Evolutionary conservation across 1,140 invertebrate genomes (phyloP), one percentile per base, ranked within the genome.

Genomic region (Drosophila sechellia): DNA sequence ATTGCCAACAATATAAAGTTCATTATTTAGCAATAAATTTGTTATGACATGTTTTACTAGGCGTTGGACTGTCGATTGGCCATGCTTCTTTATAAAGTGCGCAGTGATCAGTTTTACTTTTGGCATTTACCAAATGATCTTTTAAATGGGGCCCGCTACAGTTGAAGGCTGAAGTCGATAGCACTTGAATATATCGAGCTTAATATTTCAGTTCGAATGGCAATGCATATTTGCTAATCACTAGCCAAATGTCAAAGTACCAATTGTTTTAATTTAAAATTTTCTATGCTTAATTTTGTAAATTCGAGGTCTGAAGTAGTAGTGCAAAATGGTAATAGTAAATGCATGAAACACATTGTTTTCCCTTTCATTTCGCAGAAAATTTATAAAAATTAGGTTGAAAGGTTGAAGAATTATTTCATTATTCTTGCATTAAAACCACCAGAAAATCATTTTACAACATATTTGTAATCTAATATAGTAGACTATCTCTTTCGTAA

Each of bases 1-100:
- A 86, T 53, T 78, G 52, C 43, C 46, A 79, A 87, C 81, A 86
- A 86, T 87, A 86, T 68, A 61, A 79, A 83, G 83, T 87, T 86
- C 83, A 86, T 86, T 86, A 86, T 86, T 65, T 79, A 71, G 79
- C 81, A 61, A 87, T 86, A 77, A 87, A 86, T 86, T 81, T 81
- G 78, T 85, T 81, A 50, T 80, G 60, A 78, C 81, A 70, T 75
- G 42, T 79, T 63, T 66, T 68, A 46, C 53, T 57, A 75, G 77
- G 77, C 77, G 77, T 80, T 80, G 50, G 54, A 5, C 48, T 35
- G 6, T 49, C 71, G 54, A 76, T 85, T 85, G 68, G 81, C 68
- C 64, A 81, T 58, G 64, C 49, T 70, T 77, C 57, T 54, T 60
- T 45, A 58, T 49, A 25, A 27, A 73, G 43, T 40, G 31, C 20